phyloP scores from a whole-genome alignment of 2,113 vertebrate species.

The Pelecanus crispus region DNA sequence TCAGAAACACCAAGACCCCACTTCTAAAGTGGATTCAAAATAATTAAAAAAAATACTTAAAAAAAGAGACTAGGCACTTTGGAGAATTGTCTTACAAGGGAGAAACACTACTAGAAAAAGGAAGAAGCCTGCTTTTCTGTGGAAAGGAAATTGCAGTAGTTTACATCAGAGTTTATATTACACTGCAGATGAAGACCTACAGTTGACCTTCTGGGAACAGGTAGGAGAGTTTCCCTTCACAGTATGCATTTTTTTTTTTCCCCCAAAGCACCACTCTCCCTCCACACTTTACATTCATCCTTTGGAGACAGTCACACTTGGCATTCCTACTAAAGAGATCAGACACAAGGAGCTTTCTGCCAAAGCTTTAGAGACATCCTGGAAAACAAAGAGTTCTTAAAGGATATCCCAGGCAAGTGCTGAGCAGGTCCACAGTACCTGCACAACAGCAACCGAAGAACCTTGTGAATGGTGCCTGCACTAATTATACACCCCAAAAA shows the following conservation, averaged over 20 bases:
- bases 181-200: not conserved
- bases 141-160: not conserved
- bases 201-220: not conserved
- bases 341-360: not conserved
- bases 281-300: not conserved
- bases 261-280: not conserved
- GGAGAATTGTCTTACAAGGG: not conserved
- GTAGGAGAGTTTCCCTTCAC: not conserved
- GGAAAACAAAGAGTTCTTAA: not conserved
- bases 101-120: not conserved
- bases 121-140: not conserved
- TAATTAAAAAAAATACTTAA: not conserved
- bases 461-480: not conserved
- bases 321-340: not conserved
- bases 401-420: not conserved
- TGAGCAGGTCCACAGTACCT: not conserved
- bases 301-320: not conserved
- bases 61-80: not conserved
- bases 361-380: not conserved
- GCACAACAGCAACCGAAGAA: not conserved
- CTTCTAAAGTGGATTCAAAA: not conserved
- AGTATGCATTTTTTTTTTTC: fast-evolving
- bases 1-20: not conserved
- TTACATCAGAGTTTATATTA: not conserved
- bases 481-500: not conserved